A percentile compares a stretch with the other conserved stretches of the same genome.
phyloP scores from a whole-genome alignment of 2,113 vertebrate species.

The Phalacrocorax aristotelis region DNA sequence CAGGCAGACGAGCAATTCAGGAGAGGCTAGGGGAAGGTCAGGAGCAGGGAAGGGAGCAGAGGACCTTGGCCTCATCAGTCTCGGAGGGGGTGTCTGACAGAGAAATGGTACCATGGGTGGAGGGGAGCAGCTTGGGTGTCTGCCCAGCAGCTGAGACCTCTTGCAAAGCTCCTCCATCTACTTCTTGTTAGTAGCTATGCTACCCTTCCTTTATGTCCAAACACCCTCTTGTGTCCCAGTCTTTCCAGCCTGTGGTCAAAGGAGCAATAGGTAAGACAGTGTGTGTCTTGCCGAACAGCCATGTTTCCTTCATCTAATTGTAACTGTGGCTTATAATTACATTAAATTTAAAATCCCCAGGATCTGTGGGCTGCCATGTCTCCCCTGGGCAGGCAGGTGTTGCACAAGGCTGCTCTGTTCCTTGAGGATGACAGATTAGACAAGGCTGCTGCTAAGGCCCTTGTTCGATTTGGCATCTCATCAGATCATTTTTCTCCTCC shows the following conservation, averaged over 20 bases:
- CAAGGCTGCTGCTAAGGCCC: neutral
- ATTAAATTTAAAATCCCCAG: neutral
- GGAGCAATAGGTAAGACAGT: neutral
- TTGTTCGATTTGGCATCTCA: neutral
- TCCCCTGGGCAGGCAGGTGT: neutral
- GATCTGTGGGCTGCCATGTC: neutral
- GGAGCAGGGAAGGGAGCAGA: neutral
- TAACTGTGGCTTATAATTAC: neutral
- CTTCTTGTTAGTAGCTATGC: neutral
- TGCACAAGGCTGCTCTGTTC: neutral
- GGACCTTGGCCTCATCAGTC: neutral
- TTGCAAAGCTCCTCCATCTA: neutral
- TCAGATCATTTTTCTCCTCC: neutral
- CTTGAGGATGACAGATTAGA: neutral
- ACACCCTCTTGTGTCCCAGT: accelerated
- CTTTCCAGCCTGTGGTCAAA: accelerated
- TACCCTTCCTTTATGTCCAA: neutral
- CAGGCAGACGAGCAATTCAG: neutral
- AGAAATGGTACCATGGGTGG: neutral
- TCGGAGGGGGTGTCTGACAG: neutral
- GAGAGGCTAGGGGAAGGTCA: neutral
- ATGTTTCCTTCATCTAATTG: neutral
- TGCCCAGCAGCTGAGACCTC: neutral
- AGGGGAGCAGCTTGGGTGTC: neutral
- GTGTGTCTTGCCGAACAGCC: neutral